Percentiles rank a stretch among this genome's conserved stretches.
Evolutionary conservation across 2,888 invertebrate genomes (phyloP).

Genomic region (Drosophila basisetae): DNA sequence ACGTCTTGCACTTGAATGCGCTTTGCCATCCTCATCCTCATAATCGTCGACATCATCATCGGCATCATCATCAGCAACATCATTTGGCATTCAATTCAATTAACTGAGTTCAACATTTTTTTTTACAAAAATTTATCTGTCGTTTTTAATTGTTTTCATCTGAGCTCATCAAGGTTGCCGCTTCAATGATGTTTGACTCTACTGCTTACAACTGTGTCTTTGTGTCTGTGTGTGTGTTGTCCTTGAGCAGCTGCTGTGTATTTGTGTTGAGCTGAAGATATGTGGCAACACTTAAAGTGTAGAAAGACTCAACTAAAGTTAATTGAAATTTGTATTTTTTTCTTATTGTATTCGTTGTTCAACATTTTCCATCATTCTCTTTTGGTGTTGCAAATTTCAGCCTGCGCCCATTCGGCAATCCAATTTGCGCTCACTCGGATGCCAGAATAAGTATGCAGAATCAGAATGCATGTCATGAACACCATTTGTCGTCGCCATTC

Average conservation of each 20-base stretch:
- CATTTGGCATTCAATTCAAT: slow-evolving; percentile 72
- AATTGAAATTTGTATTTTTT: slow-evolving; percentile 44
- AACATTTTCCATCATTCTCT: slow-evolving; percentile 2
- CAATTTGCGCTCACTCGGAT: slow-evolving; percentile 60
- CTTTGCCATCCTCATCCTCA: slow-evolving; percentile 28
- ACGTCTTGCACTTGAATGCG: slow-evolving; percentile 65
- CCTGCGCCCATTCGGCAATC: slow-evolving; percentile 40
- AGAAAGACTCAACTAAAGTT: slow-evolving; percentile 36
- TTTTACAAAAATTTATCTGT: slow-evolving; percentile 25
- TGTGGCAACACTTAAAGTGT: slow-evolving; percentile 29
- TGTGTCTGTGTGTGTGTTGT: background rate
- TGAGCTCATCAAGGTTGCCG: slow-evolving; percentile 56
- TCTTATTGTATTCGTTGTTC: slow-evolving; percentile 6
- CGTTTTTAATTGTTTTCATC: slow-evolving; percentile 66
- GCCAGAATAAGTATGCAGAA: slow-evolving; percentile 16
- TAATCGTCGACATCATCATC: background rate
- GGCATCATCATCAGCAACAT: slow-evolving; percentile 12
- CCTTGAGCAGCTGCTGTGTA: slow-evolving; percentile 20
- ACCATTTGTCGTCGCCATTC: slow-evolving; percentile 36
- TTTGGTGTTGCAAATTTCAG: background rate
- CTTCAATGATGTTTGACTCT: slow-evolving; percentile 50
- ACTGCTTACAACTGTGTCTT: slow-evolving; percentile 7
- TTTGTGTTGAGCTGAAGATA: slow-evolving; percentile 3
- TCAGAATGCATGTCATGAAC: slow-evolving; percentile 42
- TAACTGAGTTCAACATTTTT: slow-evolving; percentile 54